phyloP scores from a whole-genome alignment of 2,113 vertebrate species.

The Sphaerodactylus townsendi region DNA sequence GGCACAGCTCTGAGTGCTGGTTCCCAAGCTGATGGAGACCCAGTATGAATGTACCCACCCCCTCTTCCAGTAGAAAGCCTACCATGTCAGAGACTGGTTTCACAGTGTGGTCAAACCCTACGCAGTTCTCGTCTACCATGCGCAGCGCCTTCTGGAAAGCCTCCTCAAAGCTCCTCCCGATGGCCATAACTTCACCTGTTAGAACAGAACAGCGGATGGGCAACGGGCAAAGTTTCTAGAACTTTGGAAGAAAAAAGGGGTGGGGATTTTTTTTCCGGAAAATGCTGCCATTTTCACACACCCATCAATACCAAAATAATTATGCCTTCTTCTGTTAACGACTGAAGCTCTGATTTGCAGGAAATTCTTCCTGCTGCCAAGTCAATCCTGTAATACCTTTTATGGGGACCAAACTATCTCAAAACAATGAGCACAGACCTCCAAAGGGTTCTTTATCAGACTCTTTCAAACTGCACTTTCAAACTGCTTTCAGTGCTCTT shows the following conservation, averaged over 20 bases:
- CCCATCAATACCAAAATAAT: background rate
- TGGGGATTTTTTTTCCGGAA: no score
- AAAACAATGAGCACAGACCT: no score
- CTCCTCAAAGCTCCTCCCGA: constrained; percentile 94
- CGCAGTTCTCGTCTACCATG: constrained; percentile 98
- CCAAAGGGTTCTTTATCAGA: no score
- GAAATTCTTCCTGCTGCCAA: no score
- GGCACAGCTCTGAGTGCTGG: no score
- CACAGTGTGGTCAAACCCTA: constrained; percentile 93
- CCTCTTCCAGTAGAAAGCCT: background rate
- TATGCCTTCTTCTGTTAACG: no score
- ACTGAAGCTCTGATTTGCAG: no score
- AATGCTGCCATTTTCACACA: background rate
- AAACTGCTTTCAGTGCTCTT: no score
- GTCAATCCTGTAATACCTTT: no score
- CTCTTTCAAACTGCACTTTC: no score
- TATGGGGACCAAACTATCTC: no score
- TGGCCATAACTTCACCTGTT: constrained; percentile 95
- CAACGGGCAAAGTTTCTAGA: background rate
- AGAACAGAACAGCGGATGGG: background rate
- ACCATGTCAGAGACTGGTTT: constrained; percentile 89
- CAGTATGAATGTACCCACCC: background rate
- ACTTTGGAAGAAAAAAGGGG: background rate
- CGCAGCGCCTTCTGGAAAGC: constrained; percentile 97
- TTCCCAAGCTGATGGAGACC: background rate